These are phyloP conservation scores for Muraenolepis orangiensis DNA, from an alignment of 2,797 vertebrate species.

Conservation along the genomic window DNA sequence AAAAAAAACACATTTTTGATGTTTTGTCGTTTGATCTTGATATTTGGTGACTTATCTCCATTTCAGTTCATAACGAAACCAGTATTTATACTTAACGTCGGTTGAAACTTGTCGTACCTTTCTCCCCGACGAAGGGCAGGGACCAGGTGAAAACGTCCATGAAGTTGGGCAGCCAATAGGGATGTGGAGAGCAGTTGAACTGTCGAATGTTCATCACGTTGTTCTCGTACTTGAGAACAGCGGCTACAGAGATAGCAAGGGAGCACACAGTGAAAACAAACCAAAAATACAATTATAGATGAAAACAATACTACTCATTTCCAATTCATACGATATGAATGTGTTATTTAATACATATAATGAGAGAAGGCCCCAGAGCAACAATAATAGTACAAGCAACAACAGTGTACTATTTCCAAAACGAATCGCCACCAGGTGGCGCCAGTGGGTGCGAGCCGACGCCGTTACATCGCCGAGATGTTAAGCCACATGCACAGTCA, in stretches of 20 bases:
- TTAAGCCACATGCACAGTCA: constrained; percentile 74
- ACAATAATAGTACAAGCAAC: too few relatives aligned
- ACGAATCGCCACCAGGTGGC: constrained; percentile 68
- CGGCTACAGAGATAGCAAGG: constrained; percentile 64
- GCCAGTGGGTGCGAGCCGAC: constrained; percentile 59
- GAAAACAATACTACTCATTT: too few relatives aligned
- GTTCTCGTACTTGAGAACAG: constrained; percentile 90
- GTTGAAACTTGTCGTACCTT: constrained; percentile 65
- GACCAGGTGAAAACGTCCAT: constrained; percentile 94
- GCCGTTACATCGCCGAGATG: constrained; percentile 72
- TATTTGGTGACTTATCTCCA: background rate
- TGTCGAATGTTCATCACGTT: constrained; percentile 92
- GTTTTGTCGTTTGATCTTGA: too few relatives aligned
- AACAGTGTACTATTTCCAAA: background rate
- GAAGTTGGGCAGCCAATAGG: constrained; percentile 90
- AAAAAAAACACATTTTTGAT: too few relatives aligned
- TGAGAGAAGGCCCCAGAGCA: background rate
- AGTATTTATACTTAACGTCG: too few relatives aligned
- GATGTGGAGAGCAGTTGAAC: constrained; percentile 90
- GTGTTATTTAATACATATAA: background rate
- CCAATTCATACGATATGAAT: background rate
- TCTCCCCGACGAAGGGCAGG: constrained; percentile 87
- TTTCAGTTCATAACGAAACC: background rate
- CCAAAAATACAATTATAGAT: too few relatives aligned
- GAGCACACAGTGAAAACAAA: background rate